Evolutionary conservation across 2,797 vertebrate species (phyloP).

Genomic region (Trachops cirrhosus): DNA sequence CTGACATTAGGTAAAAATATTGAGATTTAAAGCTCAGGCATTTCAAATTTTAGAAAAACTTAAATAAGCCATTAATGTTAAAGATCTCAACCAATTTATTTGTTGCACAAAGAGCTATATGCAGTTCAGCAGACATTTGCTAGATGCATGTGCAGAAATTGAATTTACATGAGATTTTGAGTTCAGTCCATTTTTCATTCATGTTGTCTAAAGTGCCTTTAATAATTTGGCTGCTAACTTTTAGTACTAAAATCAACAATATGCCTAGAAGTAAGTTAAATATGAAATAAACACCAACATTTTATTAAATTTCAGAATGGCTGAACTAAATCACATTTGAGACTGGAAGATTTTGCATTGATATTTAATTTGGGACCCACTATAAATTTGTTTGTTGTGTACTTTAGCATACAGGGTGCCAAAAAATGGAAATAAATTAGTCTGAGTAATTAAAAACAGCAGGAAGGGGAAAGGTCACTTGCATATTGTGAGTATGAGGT

Average conservation of each 20-base stretch:
- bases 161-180: slow-evolving; percentile 15
- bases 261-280: slow-evolving; percentile 58
- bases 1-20: not conserved
- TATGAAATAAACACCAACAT: slow-evolving; percentile 23
- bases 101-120: not conserved
- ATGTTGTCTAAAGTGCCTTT: slow-evolving; percentile 22
- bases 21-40: not conserved
- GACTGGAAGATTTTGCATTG: slow-evolving; percentile 54
- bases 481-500: not conserved
- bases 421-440: slow-evolving; percentile 63
- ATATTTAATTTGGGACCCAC: slow-evolving; percentile 59
- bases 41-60: slow-evolving; percentile 35
- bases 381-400: slow-evolving; percentile 54
- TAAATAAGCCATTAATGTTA: slow-evolving; percentile 34
- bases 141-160: not conserved
- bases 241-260: slow-evolving; percentile 45
- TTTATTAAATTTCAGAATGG: slow-evolving; percentile 54
- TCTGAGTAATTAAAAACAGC: slow-evolving; percentile 51
- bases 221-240: slow-evolving; percentile 25
- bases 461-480: slow-evolving; percentile 55
- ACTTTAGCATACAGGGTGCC: slow-evolving; percentile 22
- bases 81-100: slow-evolving; percentile 45
- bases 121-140: slow-evolving; percentile 11
- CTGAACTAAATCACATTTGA: slow-evolving; percentile 59
- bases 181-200: slow-evolving; percentile 53